Percentiles rank a stretch among this genome's conserved stretches.
Evolutionary conservation across 2,888 invertebrate species (phyloP).

Genomic region (Erannis defoliaria): DNA sequence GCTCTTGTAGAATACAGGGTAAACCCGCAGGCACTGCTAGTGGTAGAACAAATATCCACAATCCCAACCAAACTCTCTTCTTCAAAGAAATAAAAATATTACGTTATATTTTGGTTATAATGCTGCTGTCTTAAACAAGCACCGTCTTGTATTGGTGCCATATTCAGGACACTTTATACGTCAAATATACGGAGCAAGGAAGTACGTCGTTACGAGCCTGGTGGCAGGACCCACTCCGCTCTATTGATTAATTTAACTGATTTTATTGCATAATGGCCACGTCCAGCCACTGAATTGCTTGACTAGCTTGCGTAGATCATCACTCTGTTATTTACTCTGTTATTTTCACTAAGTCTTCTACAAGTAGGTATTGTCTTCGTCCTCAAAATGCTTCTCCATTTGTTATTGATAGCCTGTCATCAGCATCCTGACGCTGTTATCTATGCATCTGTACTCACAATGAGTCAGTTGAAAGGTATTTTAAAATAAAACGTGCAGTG

Average conservation of each 20-base stretch:
- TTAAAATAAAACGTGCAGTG: conserved; percentile 30
- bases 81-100: no score
- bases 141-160: conserved; percentile 37
- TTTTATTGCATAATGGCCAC: conserved; percentile 83
- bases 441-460: conserved; percentile 29
- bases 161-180: conserved; percentile 43
- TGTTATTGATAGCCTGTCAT: conserved; percentile 18
- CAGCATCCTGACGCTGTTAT: conserved; percentile 23
- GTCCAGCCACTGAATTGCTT: conserved; percentile 57
- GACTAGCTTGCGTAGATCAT: conserved; percentile 54
- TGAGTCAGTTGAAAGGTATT: conserved; percentile 28
- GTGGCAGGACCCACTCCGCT: conserved; percentile 71
- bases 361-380: conserved; percentile 11
- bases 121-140: conserved; percentile 4
- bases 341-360: conserved; percentile 26
- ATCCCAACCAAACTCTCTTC: no score
- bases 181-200: conserved; percentile 43
- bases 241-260: conserved; percentile 83
- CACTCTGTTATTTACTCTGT: conserved; percentile 40
- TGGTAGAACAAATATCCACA: no score
- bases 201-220: conserved; percentile 45
- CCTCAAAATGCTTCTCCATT: conserved; percentile 13
- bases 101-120: no score
- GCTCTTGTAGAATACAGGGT: no score
- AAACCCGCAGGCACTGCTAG: no score